A percentile compares a stretch with the other conserved stretches of the same genome.
phyloP scores from a whole-genome alignment of 2,888 invertebrate genomes.

The Atherix ibis region DNA sequence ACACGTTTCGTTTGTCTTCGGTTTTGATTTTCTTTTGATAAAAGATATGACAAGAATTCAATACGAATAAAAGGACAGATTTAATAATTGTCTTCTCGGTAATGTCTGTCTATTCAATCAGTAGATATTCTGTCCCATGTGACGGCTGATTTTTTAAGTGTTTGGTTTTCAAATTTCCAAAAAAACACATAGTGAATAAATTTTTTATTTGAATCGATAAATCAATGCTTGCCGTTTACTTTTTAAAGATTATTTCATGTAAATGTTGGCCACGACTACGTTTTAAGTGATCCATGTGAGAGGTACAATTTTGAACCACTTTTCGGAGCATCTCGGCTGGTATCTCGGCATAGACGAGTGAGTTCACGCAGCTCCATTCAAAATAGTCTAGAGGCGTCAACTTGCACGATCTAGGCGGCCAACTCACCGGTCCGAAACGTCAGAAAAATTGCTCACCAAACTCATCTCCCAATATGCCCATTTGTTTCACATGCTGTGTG shows the following conservation, averaged over 20 bases:
- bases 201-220: background rate
- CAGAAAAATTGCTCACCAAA: conserved; percentile 1
- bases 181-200: no score
- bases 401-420: background rate
- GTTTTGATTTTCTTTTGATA: no score
- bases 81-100: no score
- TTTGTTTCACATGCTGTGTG: background rate
- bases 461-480: background rate
- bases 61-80: no score
- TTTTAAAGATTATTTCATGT: conserved; percentile 5
- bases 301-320: conserved; percentile 4
- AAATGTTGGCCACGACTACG: conserved; percentile 2
- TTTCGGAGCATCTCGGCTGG: background rate
- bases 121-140: no score
- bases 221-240: conserved; percentile 2
- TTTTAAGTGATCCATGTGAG: conserved; percentile 3
- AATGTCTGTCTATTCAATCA: no score
- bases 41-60: no score
- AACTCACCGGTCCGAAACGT: background rate
- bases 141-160: no score
- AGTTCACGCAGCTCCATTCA: background rate
- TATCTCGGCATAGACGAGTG: background rate
- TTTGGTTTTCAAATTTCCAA: no score
- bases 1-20: no score
- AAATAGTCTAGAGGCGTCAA: conserved; percentile 1